These are phyloP conservation scores for Mellilla xanthometata DNA, from an alignment of 2,888 invertebrate species.

Conservation along the genomic window DNA sequence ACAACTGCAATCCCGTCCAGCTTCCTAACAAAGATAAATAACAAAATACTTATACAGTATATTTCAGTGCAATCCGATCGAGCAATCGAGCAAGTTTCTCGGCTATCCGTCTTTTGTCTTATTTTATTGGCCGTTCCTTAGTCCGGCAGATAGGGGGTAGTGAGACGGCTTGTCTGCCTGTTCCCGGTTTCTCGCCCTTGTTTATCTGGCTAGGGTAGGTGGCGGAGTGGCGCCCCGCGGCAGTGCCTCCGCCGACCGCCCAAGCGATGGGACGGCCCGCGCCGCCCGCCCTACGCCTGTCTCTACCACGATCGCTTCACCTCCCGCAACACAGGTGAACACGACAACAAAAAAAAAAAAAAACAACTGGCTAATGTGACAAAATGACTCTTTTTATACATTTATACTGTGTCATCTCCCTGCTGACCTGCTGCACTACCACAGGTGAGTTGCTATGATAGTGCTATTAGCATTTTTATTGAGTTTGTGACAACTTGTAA, in stretches of 20 bases:
- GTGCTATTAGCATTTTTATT: slow-evolving; percentile 72
- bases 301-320: slow-evolving; percentile 28
- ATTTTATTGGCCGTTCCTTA: slow-evolving; percentile 71
- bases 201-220: slow-evolving; percentile 75
- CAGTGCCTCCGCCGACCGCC: slow-evolving; percentile 63
- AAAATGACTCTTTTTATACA: slow-evolving; percentile 80
- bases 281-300: slow-evolving; percentile 43
- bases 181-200: slow-evolving; percentile 76
- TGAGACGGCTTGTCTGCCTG: slow-evolving; percentile 81
- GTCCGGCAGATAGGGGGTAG: slow-evolving; percentile 65
- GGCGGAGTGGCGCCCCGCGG: slow-evolving; percentile 60
- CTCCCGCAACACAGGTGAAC: slow-evolving; percentile 63
- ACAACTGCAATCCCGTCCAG: neutral
- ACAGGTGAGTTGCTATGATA: slow-evolving; percentile 65
- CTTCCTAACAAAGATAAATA: slow-evolving; percentile 40
- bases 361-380: slow-evolving; percentile 50
- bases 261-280: slow-evolving; percentile 69
- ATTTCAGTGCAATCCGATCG: slow-evolving; percentile 16
- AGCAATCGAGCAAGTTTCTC: slow-evolving; percentile 45
- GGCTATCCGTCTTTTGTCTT: slow-evolving; percentile 71
- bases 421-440: slow-evolving; percentile 68
- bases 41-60: slow-evolving; percentile 14
- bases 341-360: slow-evolving; percentile 35
- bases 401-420: slow-evolving; percentile 74
- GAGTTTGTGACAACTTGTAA: slow-evolving; percentile 53